Evolutionary conservation across 2,888 invertebrate genomes (phyloP), one percentile per base, ranked within the genome.

Genomic region (Paralinhomoeus sp.): DNA sequence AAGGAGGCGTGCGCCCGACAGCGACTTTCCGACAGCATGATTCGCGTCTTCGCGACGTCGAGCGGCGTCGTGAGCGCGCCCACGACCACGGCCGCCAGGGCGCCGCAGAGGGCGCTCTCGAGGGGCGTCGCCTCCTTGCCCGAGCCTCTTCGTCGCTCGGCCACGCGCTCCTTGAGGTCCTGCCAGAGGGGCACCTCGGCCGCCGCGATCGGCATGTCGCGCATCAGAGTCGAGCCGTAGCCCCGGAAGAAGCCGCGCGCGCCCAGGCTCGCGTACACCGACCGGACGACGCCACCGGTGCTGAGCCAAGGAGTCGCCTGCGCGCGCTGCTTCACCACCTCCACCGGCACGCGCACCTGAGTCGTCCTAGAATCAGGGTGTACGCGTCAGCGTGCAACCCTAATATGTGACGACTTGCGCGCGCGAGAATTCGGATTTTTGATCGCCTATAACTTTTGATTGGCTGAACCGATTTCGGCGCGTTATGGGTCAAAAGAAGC

Each of bases 181-280:
- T 97, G 97, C 83, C 93, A 89, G 2, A 89, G 62, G 0, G 93
- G 91, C 67, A 89, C 80, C 66, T 97, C 89, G 45, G 97, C 78
- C 44, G 87, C 72, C 21, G 87, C 81, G 67, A 93, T 93, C 0
- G 97, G 93, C 47, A 93, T 73, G 55, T 69, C 69, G 48, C 69
- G 52, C 5, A 62, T 43, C 1, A 69, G 58, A 1, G 68, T 69
- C 45, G 60, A 64, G 2, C 56, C 35, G 49, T 61, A 54, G 31
- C 57, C 57, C 17, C 52, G 51, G 48, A 57, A 57, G 44, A 57
- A 55, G 12, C 55, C 56, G 17, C 12, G 22, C 3, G 27, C 15
- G 27, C 20, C 20, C 9, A 24, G 13, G 18, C 13, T 3, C 12
- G 33, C 20, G 21, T 24, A 41, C 18, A 20, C 7, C 5, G 3